phyloP scores from a whole-genome alignment of 2,888 invertebrate species.

The Cybosia mesomella region DNA sequence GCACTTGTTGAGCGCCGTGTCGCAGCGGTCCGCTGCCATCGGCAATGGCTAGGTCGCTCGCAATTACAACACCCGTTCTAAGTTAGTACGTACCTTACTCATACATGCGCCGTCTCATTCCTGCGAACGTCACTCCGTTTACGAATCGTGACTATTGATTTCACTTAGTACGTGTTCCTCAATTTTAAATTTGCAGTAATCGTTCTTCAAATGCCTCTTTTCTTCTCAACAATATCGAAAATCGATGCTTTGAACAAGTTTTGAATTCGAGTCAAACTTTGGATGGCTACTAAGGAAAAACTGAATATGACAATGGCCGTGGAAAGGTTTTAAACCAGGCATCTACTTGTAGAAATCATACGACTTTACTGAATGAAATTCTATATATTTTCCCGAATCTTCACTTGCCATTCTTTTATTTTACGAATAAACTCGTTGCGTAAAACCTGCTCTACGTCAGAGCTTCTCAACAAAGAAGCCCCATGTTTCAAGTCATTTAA shows the following conservation, averaged over 20 bases:
- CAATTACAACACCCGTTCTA: slow-evolving; percentile 51
- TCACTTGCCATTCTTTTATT: slow-evolving; percentile 16
- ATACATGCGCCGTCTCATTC: slow-evolving; percentile 62
- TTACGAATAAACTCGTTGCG: slow-evolving; percentile 39
- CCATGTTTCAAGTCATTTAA: slow-evolving; percentile 34
- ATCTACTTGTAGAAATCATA: not conserved
- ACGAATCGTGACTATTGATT: slow-evolving; percentile 58
- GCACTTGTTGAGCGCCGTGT: slow-evolving; percentile 80
- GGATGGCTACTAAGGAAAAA: not conserved
- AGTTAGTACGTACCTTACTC: slow-evolving; percentile 45
- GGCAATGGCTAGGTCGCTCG: slow-evolving; percentile 60
- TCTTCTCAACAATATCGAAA: not conserved
- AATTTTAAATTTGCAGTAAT: slow-evolving; percentile 25
- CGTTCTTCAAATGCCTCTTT: not conserved
- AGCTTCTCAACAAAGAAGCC: slow-evolving; percentile 47
- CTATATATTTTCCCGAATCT: slow-evolving; percentile 1
- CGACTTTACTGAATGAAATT: not conserved
- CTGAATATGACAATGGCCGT: not conserved
- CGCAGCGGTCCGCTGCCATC: slow-evolving; percentile 49
- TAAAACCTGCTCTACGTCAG: slow-evolving; percentile 39
- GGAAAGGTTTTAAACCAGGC: not conserved
- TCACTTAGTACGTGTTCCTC: slow-evolving; percentile 37
- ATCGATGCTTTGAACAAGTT: not conserved
- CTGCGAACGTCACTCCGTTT: slow-evolving; percentile 51
- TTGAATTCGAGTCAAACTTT: not conserved